Evolutionary conservation across 2,113 vertebrate genomes (phyloP).

Genomic region (Nematolebias whitei): DNA sequence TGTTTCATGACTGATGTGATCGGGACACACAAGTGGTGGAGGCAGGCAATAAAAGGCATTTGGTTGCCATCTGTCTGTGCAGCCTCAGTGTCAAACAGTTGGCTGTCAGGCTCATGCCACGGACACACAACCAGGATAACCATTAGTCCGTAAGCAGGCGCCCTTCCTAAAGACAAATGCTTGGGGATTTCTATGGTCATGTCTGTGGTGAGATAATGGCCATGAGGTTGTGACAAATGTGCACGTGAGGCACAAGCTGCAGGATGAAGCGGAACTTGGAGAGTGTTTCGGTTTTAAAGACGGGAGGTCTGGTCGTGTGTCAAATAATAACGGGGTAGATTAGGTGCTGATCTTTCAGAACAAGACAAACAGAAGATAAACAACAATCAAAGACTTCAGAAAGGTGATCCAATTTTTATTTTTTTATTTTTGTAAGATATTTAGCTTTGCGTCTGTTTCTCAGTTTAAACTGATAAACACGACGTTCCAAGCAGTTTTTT

Average conservation of each 20-base stretch:
- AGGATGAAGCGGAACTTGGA: slow-evolving; percentile 25
- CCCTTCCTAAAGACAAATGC: slow-evolving; percentile 62
- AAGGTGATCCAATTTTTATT: no score
- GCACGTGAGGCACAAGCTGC: slow-evolving; percentile 25
- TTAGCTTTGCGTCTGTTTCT: no score
- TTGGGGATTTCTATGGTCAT: slow-evolving; percentile 58
- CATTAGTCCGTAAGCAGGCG: slow-evolving; percentile 73
- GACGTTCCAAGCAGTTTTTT: no score
- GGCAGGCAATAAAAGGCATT: slow-evolving; percentile 77
- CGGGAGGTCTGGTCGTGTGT: slow-evolving; percentile 38
- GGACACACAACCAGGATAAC: slow-evolving; percentile 71
- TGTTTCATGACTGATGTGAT: slow-evolving; percentile 61
- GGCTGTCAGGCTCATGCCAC: slow-evolving; percentile 64
- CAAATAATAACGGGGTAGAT: slow-evolving; percentile 42
- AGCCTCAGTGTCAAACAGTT: slow-evolving; percentile 74
- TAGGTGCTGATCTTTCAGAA: slow-evolving; percentile 29
- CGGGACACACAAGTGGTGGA: slow-evolving; percentile 70
- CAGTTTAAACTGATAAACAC: no score
- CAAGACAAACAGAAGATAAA: not conserved
- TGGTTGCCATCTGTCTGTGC: slow-evolving; percentile 77
- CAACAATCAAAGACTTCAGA: no score
- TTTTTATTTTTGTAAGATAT: no score
- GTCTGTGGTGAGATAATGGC: slow-evolving; percentile 62
- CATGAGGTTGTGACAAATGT: slow-evolving; percentile 42
- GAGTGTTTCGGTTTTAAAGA: slow-evolving; percentile 26